These are phyloP conservation scores for Epicampocera succincta DNA, from an alignment of 2,888 invertebrate species.

Conservation along the genomic window DNA sequence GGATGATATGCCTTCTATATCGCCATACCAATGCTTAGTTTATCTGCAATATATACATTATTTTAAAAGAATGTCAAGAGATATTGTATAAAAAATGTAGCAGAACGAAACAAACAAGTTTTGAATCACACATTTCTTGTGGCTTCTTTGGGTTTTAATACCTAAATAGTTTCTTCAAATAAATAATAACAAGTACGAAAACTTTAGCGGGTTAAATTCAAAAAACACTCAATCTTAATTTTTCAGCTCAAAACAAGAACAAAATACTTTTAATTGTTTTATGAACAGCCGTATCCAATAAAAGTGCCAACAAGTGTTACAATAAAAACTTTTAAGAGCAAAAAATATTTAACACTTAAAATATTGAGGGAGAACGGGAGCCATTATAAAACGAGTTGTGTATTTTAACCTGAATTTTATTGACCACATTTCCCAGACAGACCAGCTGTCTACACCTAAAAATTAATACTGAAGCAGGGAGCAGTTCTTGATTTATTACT, in stretches of 20 bases:
- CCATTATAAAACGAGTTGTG: not conserved
- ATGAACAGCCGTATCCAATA: conserved; percentile 47
- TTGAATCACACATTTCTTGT: no score
- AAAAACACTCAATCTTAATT: not conserved
- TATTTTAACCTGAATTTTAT: conserved; percentile 13
- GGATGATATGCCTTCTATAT: no score
- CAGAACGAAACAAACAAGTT: no score
- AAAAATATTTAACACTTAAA: not conserved
- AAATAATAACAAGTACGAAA: no score
- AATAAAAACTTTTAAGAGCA: conserved; percentile 15
- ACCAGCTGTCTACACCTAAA: conserved; percentile 57
- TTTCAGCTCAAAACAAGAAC: not conserved
- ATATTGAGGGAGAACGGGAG: not conserved
- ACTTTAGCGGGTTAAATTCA: not conserved
- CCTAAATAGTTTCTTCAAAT: no score
- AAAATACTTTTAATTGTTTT: conserved; percentile 54
- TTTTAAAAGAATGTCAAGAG: no score
- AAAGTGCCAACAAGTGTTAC: conserved; percentile 47
- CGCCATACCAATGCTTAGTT: no score
- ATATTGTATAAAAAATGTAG: no score
- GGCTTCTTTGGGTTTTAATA: no score
- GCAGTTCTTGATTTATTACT: conserved; percentile 74
- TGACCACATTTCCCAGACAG: conserved; percentile 45
- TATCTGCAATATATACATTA: no score
- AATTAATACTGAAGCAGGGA: conserved; percentile 35